These are phyloP conservation scores for Kryptolebias marmoratus DNA, from an alignment of 2,113 vertebrate species.

Conservation along the genomic window DNA sequence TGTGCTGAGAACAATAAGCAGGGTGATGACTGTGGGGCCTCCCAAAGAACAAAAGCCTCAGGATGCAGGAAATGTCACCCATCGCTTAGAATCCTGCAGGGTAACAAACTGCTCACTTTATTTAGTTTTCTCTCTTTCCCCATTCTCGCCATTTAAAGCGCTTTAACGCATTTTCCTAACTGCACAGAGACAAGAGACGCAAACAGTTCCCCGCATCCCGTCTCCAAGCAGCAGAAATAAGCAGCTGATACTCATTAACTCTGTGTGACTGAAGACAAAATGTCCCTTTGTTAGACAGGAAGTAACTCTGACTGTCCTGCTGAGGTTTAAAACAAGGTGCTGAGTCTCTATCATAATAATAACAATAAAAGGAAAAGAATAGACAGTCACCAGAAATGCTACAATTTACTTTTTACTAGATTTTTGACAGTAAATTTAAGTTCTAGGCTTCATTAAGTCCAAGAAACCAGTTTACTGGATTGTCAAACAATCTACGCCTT, in stretches of 20 bases:
- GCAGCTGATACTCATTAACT: slow-evolving; percentile 64
- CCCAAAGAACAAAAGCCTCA: slow-evolving; percentile 35
- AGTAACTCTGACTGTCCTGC: slow-evolving; percentile 7
- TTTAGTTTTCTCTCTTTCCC: slow-evolving; percentile 11
- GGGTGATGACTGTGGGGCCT: slow-evolving; percentile 21
- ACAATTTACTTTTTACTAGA: too few relatives aligned
- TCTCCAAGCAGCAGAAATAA: slow-evolving; percentile 32
- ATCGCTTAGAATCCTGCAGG: slow-evolving; percentile 18
- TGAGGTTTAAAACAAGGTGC: neutral
- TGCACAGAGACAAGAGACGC: neutral
- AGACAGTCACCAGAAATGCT: neutral
- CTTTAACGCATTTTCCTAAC: slow-evolving; percentile 10
- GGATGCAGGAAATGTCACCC: slow-evolving; percentile 44
- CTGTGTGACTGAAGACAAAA: slow-evolving; percentile 41
- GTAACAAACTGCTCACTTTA: slow-evolving; percentile 13
- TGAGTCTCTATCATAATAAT: slow-evolving; percentile 8
- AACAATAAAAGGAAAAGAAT: neutral
- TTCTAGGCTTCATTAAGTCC: neutral
- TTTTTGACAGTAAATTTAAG: slow-evolving; percentile 3
- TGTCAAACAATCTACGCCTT: neutral
- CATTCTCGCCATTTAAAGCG: neutral
- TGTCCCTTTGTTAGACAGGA: slow-evolving; percentile 33
- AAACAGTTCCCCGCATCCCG: neutral
- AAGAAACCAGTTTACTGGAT: neutral
- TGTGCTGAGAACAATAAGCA: slow-evolving; percentile 36